phyloP scores from a whole-genome alignment of 2,888 invertebrate genomes.

The Cryptus armator region DNA sequence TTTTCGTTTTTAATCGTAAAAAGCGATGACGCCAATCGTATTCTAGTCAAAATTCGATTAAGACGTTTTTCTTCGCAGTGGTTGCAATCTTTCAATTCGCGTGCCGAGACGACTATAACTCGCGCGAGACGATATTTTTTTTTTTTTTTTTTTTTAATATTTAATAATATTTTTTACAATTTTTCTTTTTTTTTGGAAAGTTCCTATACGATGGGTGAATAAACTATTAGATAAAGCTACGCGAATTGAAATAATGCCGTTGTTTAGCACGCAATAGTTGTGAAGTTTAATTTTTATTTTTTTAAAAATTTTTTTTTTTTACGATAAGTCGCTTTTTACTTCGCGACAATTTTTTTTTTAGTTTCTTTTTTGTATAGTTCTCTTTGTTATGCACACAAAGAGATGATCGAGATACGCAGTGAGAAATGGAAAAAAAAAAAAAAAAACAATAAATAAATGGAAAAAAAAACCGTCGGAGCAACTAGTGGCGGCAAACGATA shows the following conservation, averaged over 20 bases:
- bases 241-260: conserved; percentile 51
- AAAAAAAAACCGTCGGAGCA: conserved; percentile 48
- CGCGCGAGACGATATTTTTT: background rate
- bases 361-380: conserved; percentile 38
- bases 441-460: background rate
- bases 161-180: background rate
- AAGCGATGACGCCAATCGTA: conserved; percentile 22
- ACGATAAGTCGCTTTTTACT: conserved; percentile 8
- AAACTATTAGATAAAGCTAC: conserved; percentile 11
- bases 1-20: background rate
- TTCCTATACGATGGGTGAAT: conserved; percentile 10
- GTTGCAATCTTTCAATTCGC: conserved; percentile 64
- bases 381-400: conserved; percentile 49
- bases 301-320: conserved; percentile 33
- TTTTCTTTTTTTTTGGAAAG: background rate
- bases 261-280: conserved; percentile 64
- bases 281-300: conserved; percentile 49
- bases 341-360: conserved; percentile 37
- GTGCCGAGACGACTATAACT: background rate
- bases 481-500: conserved; percentile 61
- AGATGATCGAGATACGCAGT: conserved; percentile 36
- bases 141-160: no score
- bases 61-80: conserved; percentile 23
- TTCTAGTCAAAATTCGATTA: conserved; percentile 70
- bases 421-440: background rate